phyloP scores from a whole-genome alignment of 2,888 invertebrate genomes.

The Rotaria socialis region DNA sequence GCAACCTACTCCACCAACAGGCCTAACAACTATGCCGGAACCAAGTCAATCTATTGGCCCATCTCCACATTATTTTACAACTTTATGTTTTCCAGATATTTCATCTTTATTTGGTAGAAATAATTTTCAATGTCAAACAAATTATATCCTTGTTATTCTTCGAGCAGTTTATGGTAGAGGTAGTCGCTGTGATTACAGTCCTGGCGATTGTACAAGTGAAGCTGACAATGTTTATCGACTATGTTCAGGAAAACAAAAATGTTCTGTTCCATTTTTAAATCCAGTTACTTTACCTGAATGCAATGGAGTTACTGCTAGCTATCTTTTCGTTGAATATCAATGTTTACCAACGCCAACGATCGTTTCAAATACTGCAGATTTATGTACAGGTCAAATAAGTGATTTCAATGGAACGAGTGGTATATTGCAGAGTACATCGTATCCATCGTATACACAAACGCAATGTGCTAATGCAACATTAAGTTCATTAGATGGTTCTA shows the following conservation, averaged over 20 bases:
- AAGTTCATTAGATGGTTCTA: neutral
- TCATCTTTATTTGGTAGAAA: conserved; percentile 18
- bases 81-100: neutral
- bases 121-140: conserved; percentile 28
- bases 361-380: neutral
- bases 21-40: neutral
- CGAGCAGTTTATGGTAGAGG: conserved; percentile 37
- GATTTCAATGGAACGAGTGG: neutral
- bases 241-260: conserved; percentile 41
- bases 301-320: conserved; percentile 1
- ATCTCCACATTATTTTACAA: neutral
- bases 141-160: conserved; percentile 38
- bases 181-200: neutral
- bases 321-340: conserved; percentile 45
- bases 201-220: conserved; percentile 10
- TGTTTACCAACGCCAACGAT: conserved; percentile 39
- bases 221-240: neutral
- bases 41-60: neutral
- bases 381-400: conserved; percentile 34
- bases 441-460: conserved; percentile 38
- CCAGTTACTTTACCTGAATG: conserved; percentile 38
- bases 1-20: neutral
- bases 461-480: conserved; percentile 19
- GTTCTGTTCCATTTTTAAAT: conserved; percentile 36
- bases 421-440: conserved; percentile 35